phyloP scores from a whole-genome alignment of 2,888 invertebrate species.

The Proisotoma minuta region DNA sequence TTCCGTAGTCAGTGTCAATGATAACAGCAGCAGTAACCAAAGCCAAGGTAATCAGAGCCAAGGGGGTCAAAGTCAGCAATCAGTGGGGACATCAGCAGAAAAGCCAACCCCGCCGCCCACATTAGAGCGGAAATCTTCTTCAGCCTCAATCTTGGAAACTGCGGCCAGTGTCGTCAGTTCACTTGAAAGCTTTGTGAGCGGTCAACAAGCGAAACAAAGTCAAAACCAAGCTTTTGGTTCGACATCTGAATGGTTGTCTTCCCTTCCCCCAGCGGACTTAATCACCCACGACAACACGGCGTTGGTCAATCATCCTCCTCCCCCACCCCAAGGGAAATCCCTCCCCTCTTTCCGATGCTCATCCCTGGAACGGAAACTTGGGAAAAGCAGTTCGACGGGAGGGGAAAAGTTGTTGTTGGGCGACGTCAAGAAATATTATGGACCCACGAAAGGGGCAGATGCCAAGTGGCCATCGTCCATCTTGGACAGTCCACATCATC shows the following conservation, averaged over 20 bases:
- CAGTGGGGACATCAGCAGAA: background rate
- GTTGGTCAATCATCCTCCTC: conserved; percentile 21
- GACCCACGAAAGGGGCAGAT: conserved; percentile 34
- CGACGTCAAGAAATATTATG: conserved; percentile 37
- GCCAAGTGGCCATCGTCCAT: conserved; percentile 40
- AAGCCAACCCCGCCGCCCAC: background rate
- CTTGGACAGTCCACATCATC: conserved; percentile 39
- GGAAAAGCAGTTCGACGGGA: conserved; percentile 14
- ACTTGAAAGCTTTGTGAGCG: conserved; percentile 54
- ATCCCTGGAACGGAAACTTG: conserved; percentile 14
- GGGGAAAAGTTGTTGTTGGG: conserved; percentile 39
- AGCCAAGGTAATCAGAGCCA: too few relatives aligned
- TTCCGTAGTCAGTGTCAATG: conserved; percentile 74
- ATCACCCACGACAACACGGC: background rate
- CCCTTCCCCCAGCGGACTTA: conserved; percentile 49
- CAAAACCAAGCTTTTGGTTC: too few relatives aligned
- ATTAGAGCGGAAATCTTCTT: conserved; percentile 9
- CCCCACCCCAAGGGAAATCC: background rate
- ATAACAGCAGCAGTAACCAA: too few relatives aligned
- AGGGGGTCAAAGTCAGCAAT: background rate
- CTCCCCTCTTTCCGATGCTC: background rate
- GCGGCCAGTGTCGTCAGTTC: conserved; percentile 64
- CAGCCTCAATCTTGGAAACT: conserved; percentile 57
- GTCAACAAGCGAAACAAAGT: too few relatives aligned
- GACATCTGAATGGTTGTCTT: conserved; percentile 51